Evolutionary conservation across 1,140 invertebrate species (phyloP).

Genomic region (Cotesia glomerata): DNA sequence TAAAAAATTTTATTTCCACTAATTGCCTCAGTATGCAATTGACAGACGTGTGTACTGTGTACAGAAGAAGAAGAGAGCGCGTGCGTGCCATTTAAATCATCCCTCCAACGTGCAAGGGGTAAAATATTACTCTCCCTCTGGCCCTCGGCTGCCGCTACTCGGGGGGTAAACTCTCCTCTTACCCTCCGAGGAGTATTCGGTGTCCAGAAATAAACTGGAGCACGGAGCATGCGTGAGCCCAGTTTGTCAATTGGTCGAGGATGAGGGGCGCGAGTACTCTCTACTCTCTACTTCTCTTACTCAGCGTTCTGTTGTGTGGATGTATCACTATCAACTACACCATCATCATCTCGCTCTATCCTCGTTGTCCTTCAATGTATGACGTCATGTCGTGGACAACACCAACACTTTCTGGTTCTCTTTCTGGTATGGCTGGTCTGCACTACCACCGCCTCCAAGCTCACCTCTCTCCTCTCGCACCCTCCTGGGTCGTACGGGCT

Average conservation of each 20-base stretch:
- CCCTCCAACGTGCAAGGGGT: not conserved
- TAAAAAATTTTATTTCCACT: not conserved
- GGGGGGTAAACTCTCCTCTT: not conserved
- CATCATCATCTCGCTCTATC: not conserved
- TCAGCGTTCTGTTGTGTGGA: too few relatives aligned
- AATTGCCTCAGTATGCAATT: not conserved
- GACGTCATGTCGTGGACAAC: slow-evolving; percentile 16
- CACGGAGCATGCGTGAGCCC: not conserved
- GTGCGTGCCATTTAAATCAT: slow-evolving; percentile 13
- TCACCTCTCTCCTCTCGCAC: not conserved
- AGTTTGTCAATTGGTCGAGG: slow-evolving; percentile 5
- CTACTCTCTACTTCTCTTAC: too few relatives aligned
- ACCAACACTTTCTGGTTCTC: not conserved
- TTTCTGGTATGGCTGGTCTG: slow-evolving; percentile 3
- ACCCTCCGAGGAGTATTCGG: not conserved
- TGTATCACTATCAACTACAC: too few relatives aligned
- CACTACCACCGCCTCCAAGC: too few relatives aligned
- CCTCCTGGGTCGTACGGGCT: slow-evolving; percentile 32
- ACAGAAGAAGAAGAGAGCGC: not conserved
- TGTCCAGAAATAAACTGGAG: slow-evolving; percentile 7
- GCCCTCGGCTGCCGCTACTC: not conserved
- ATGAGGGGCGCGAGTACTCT: slow-evolving; percentile 6
- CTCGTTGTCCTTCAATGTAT: not conserved
- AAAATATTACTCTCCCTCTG: too few relatives aligned
- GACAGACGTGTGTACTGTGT: not conserved